phyloP scores from a whole-genome alignment of 2,888 invertebrate genomes.

The Drosophila recens region DNA sequence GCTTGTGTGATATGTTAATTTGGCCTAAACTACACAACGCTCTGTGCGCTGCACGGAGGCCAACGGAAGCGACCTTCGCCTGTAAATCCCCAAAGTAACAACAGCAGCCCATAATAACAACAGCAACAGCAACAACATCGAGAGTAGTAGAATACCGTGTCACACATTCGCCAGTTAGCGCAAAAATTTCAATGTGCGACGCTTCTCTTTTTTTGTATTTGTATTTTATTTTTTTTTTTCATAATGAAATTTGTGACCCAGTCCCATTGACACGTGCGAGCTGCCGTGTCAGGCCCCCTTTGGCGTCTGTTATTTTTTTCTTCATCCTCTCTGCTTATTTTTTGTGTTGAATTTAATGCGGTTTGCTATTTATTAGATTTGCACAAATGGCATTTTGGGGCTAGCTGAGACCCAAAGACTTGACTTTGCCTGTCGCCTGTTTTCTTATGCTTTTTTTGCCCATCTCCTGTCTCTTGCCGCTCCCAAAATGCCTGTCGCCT shows the following conservation, averaged over 20 bases:
- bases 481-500: conserved; percentile 16
- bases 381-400: conserved; percentile 67
- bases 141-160: conserved; percentile 32
- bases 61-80: conserved; percentile 52
- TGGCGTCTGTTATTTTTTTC: conserved; percentile 5
- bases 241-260: conserved; percentile 67
- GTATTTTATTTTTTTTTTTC: too few relatives aligned
- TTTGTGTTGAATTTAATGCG: conserved; percentile 68
- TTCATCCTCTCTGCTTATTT: conserved; percentile 16
- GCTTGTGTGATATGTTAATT: conserved; percentile 72
- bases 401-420: conserved; percentile 13
- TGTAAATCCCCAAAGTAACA: conserved; percentile 51
- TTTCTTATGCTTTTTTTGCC: neutral
- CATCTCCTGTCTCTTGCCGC: conserved; percentile 1
- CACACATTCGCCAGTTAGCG: conserved; percentile 55
- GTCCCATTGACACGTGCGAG: conserved; percentile 65
- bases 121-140: conserved; percentile 21
- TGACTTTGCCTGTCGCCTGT: conserved; percentile 8
- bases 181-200: conserved; percentile 37
- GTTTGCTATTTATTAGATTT: conserved; percentile 77
- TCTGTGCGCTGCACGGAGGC: conserved; percentile 5
- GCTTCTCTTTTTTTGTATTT: conserved; percentile 28
- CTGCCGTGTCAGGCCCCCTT: conserved; percentile 34
- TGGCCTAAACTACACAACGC: conserved; percentile 66
- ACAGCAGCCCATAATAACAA: conserved; percentile 24